phyloP scores from a whole-genome alignment of 2,888 invertebrate genomes.

The Archips xylosteana region DNA sequence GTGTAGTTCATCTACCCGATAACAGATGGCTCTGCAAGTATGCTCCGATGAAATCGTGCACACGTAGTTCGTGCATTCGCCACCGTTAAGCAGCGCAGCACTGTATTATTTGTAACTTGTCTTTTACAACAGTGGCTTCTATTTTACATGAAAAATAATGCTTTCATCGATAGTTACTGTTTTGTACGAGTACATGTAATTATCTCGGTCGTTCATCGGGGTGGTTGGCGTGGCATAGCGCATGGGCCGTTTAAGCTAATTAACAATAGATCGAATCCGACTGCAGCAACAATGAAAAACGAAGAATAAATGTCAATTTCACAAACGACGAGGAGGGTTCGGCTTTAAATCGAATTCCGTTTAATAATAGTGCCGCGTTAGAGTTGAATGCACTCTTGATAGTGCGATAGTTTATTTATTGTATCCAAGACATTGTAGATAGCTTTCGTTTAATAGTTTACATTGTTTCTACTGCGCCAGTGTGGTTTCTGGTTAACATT shows the following conservation, averaged over 20 bases:
- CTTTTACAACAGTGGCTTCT: neutral
- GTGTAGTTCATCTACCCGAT: slow-evolving; percentile 65
- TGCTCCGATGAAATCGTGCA: slow-evolving; percentile 26
- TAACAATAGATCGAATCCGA: slow-evolving; percentile 84
- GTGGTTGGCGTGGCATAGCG: slow-evolving; percentile 67
- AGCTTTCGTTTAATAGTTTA: slow-evolving; percentile 52
- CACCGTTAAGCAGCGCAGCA: slow-evolving; percentile 12
- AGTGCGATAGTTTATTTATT: slow-evolving; percentile 80
- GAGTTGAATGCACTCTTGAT: slow-evolving; percentile 84
- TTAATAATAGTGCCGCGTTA: slow-evolving; percentile 83
- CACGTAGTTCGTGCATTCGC: slow-evolving; percentile 58
- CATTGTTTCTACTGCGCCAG: slow-evolving; percentile 49
- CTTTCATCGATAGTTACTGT: neutral
- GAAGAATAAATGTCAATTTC: slow-evolving; percentile 86
- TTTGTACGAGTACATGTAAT: slow-evolving; percentile 11
- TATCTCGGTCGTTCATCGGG: slow-evolving; percentile 45
- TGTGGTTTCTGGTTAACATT: slow-evolving; percentile 8
- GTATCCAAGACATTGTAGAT: slow-evolving; percentile 60
- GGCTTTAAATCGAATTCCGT: slow-evolving; percentile 85
- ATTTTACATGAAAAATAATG: neutral
- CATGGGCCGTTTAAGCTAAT: slow-evolving; percentile 83
- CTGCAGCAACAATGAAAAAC: slow-evolving; percentile 84
- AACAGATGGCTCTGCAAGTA: slow-evolving; percentile 75
- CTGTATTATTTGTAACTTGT: neutral
- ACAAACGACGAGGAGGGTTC: slow-evolving; percentile 84